Evolutionary conservation across 1,140 invertebrate species (phyloP).

Genomic region (Bombus haemorrhoidalis): DNA sequence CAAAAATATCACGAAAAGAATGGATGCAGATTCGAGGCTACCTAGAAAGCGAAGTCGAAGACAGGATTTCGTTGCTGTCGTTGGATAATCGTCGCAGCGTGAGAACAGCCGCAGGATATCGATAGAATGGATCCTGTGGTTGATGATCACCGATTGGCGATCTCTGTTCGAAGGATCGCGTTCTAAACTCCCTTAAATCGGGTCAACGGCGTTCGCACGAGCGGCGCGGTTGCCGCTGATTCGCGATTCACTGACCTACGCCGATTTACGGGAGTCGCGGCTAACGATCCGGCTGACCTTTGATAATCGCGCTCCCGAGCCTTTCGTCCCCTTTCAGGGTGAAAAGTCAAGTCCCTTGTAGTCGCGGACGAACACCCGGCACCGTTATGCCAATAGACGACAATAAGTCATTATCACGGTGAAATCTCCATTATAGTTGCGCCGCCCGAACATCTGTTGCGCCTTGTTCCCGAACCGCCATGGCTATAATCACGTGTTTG

Average conservation of each 20-base stretch:
- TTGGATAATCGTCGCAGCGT: conserved; percentile 48
- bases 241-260: conserved; percentile 62
- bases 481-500: background rate
- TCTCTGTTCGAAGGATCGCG: conserved; percentile 13
- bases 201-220: conserved; percentile 60
- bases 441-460: conserved; percentile 5
- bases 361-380: conserved; percentile 11
- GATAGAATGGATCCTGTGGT: background rate
- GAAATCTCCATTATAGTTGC: conserved; percentile 34
- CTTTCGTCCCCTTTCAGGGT: conserved; percentile 35
- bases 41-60: background rate
- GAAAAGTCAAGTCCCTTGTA: conserved; percentile 38
- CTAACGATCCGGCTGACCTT: conserved; percentile 56
- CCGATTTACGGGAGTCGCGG: conserved; percentile 51
- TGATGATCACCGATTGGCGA: conserved; percentile 13
- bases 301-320: conserved; percentile 39
- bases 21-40: conserved; percentile 1
- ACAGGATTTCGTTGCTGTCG: background rate
- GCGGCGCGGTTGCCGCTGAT: conserved; percentile 10
- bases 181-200: conserved; percentile 49
- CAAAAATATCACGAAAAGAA: background rate
- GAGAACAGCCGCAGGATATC: conserved; percentile 45
- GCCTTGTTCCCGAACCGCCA: background rate
- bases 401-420: conserved; percentile 53
- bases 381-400: conserved; percentile 51